Conservation (phyloP, 2,113 vertebrate species). For the Callaeas wilsoni region DNA sequence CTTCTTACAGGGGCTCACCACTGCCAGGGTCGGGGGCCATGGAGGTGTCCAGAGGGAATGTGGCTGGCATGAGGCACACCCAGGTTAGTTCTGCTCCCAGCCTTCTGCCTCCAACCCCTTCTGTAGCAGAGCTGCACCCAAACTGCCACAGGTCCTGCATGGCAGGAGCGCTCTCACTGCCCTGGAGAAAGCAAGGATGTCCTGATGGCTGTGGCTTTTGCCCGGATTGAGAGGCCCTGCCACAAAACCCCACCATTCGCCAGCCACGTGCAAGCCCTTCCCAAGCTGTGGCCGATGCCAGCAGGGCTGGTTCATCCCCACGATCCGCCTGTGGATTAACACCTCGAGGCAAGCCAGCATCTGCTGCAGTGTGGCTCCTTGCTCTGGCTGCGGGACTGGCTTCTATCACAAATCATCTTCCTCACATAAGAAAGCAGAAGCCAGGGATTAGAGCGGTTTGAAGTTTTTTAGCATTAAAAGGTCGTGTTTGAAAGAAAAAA, state of each 20-base stretch:
- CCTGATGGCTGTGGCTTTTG: neutral
- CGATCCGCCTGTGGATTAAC: neutral
- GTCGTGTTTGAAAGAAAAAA: neutral
- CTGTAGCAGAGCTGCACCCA: neutral
- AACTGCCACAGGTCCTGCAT: neutral
- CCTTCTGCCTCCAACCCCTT: neutral
- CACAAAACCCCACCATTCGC: neutral
- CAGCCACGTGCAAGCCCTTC: neutral
- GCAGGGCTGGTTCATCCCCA: neutral
- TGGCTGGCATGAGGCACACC: rapidly evolving
- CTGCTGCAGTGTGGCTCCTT: neutral
- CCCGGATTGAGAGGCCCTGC: neutral
- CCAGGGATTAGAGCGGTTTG: constrained; percentile 9
- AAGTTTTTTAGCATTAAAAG: constrained; percentile 38
- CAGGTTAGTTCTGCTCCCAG: neutral
- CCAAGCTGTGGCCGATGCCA: neutral
- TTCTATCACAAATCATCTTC: constrained; percentile 7
- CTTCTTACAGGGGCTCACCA: neutral
- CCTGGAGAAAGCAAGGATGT: neutral
- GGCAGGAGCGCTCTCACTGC: neutral
- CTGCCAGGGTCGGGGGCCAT: rapidly evolving
- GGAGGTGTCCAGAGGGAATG: neutral
- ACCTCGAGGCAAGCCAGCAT: neutral
- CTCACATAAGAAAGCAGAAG: constrained; percentile 20
- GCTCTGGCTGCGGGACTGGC: neutral